Conservation (phyloP, 2,797 vertebrate species). For the Mastacembelus armatus region DNA sequence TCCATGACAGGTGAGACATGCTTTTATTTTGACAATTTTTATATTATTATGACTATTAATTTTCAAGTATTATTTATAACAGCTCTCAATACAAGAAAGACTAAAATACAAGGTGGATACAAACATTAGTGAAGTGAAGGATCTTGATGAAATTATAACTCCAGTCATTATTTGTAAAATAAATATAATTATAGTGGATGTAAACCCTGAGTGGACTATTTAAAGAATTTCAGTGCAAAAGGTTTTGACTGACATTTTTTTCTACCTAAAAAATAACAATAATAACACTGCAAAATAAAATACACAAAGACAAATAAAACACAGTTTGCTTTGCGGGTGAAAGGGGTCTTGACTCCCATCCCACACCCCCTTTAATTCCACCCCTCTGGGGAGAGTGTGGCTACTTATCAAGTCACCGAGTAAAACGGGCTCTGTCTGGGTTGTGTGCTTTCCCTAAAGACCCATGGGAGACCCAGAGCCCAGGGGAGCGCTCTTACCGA, state of each 20-base stretch:
- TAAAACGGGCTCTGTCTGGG: slow-evolving; percentile 84
- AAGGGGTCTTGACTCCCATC: slow-evolving; percentile 80
- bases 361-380: slow-evolving; percentile 82
- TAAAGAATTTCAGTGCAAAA: too few species aligned
- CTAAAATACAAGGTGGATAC: background rate
- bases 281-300: slow-evolving; percentile 30
- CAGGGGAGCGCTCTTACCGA: slow-evolving; percentile 79
- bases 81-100: slow-evolving; percentile 2
- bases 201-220: too few species aligned
- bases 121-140: background rate
- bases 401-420: slow-evolving; percentile 88
- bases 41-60: background rate
- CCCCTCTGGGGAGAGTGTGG: slow-evolving; percentile 82
- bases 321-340: slow-evolving; percentile 81
- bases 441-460: slow-evolving; percentile 85
- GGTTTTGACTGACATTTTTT: too few species aligned
- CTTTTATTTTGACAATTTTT: slow-evolving; percentile 22
- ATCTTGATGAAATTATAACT: too few species aligned
- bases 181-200: too few species aligned
- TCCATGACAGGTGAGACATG: slow-evolving; percentile 92
- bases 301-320: slow-evolving; percentile 58
- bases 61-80: background rate
- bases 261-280: background rate
- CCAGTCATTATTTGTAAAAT: too few species aligned
- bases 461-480: slow-evolving; percentile 79